phyloP scores from a whole-genome alignment of 1,140 invertebrate genomes.

The Drosophila pectinifera region DNA sequence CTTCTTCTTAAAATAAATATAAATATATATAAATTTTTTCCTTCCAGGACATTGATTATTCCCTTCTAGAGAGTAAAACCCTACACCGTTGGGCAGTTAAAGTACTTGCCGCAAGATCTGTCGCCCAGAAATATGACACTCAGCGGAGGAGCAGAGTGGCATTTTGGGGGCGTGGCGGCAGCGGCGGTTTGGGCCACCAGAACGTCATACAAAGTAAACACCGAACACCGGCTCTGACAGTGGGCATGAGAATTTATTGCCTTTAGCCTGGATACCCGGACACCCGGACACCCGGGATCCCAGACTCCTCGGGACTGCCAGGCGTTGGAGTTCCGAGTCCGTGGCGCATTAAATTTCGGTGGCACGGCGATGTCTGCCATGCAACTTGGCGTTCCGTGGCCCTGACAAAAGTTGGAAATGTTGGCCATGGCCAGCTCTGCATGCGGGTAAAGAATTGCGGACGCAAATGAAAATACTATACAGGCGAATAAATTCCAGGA shows the following conservation, averaged over 20 bases:
- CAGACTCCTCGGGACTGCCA: slow-evolving; percentile 4
- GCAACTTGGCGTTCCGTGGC: slow-evolving; percentile 32
- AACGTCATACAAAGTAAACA: slow-evolving; percentile 64
- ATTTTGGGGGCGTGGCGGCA: slow-evolving; percentile 1
- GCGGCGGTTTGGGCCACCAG: slow-evolving; percentile 6
- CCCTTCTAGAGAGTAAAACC: background rate
- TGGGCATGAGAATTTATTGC: slow-evolving; percentile 77
- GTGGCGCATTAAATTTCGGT: slow-evolving; percentile 67
- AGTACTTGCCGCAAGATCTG: slow-evolving; percentile 22
- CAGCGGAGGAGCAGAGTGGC: slow-evolving; percentile 8
- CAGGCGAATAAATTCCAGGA: slow-evolving; percentile 48
- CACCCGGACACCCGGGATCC: slow-evolving; percentile 1
- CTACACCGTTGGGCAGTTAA: background rate
- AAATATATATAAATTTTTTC: too few species aligned
- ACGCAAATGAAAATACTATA: slow-evolving; percentile 20
- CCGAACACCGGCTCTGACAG: slow-evolving; percentile 54
- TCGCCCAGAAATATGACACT: slow-evolving; percentile 49
- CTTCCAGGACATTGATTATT: background rate
- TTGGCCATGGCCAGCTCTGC: slow-evolving; percentile 32
- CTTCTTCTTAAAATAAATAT: background rate
- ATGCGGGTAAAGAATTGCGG: slow-evolving; percentile 25
- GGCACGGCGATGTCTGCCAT: slow-evolving; percentile 34
- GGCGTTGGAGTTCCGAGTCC: slow-evolving; percentile 52
- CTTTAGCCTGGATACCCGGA: slow-evolving; percentile 23
- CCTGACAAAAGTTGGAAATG: slow-evolving; percentile 43